These are phyloP conservation scores for Stenolophus ochropezus DNA, from an alignment of 2,888 invertebrate species.

Conservation along the genomic window DNA sequence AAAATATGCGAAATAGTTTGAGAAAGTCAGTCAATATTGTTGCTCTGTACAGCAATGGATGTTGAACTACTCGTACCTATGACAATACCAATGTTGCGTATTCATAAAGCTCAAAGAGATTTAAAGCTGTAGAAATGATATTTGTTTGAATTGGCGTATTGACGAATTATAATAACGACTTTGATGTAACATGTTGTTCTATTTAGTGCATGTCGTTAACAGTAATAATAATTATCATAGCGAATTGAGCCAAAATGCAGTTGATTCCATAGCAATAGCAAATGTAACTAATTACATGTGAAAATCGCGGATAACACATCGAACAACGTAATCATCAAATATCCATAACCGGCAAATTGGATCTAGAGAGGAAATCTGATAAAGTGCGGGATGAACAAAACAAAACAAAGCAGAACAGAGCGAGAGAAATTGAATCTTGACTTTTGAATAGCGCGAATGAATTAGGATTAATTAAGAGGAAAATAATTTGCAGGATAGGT, in stretches of 20 bases:
- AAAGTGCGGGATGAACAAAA: not conserved
- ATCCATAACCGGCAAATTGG: not conserved
- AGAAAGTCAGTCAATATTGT: no score
- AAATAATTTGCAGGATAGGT: not conserved
- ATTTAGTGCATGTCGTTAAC: not conserved
- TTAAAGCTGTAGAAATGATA: not conserved
- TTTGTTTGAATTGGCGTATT: not conserved
- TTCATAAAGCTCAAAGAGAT: no score
- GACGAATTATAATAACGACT: not conserved
- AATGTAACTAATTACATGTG: slow-evolving; percentile 36
- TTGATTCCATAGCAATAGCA: not conserved
- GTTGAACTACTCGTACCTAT: no score
- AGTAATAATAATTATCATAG: not conserved
- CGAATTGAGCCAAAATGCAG: not conserved
- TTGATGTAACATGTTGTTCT: not conserved
- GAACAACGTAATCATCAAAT: not conserved
- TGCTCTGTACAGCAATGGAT: no score
- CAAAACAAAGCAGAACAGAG: not conserved
- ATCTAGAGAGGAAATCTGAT: not conserved
- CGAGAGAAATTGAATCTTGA: slow-evolving; percentile 19
- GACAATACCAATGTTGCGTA: no score
- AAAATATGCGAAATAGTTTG: no score
- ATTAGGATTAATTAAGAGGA: slow-evolving; percentile 31
- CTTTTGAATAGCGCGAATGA: not conserved
- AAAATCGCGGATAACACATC: slow-evolving; percentile 8